Evolutionary conservation across 23 tunicate genomes (phyloP).

Genomic region (Ascidia mentula): DNA sequence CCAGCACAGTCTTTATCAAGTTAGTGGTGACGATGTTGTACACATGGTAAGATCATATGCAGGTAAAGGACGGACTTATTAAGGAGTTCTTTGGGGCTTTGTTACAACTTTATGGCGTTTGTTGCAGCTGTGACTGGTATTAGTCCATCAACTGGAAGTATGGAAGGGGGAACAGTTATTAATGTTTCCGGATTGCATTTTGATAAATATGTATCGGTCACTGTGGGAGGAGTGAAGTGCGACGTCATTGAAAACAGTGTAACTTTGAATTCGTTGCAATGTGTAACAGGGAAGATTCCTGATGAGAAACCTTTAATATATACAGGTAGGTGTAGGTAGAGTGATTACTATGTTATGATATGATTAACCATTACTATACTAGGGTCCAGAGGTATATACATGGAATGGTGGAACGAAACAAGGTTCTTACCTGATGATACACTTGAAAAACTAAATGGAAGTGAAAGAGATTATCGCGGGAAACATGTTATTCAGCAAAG

Average conservation of each 20-base stretch:
- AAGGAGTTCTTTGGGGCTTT: too few relatives aligned
- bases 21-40: constrained; percentile 31
- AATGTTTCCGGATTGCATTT: constrained; percentile 25
- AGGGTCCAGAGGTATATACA: constrained; percentile 29
- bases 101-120: too few relatives aligned
- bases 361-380: neutral
- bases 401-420: constrained; percentile 34
- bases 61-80: too few relatives aligned
- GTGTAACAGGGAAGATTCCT: constrained; percentile 19
- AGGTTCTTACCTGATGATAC: neutral
- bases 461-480: constrained; percentile 32
- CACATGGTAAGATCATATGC: constrained; percentile 44
- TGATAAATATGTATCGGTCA: constrained; percentile 22
- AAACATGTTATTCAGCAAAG: neutral
- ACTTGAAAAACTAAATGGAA: neutral
- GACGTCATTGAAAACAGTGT: constrained; percentile 15
- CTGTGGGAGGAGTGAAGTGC: constrained; percentile 36
- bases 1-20: neutral
- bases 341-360: neutral
- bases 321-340: too few relatives aligned
- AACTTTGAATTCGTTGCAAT: constrained; percentile 23
- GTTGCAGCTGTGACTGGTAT: constrained; percentile 8
- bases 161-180: constrained; percentile 29
- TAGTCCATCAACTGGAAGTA: constrained; percentile 30
- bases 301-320: neutral